Base-by-base conservation (phyloP, 2,797 vertebrate species). In the Apodemus agrarius region DNA sequence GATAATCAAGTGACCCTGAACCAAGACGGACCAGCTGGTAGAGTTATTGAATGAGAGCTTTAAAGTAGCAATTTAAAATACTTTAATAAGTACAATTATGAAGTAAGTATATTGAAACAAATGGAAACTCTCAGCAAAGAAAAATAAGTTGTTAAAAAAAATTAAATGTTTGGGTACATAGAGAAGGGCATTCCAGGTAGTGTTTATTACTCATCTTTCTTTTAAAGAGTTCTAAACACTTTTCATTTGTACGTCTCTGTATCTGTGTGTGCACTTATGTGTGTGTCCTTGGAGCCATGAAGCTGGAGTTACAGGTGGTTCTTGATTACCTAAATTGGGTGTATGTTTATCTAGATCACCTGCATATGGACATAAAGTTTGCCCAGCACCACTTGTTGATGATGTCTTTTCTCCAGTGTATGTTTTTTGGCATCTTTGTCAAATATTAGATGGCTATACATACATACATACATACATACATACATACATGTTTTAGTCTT, bases 1-100 rank as follows among this genome's bases (percentile, higher is more conserved):
- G 65, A 78, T 84, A 93, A 61, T 88, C 40, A 92, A 49, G 74
- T 40, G 19, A 88, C 59, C 43, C 59, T 69, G 92, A 72, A 80
- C 43, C 3, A 22, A 80, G 69, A 67, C 80, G 43, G 91, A 46
- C 63, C 52, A 59, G 43, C 57, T 91, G 49, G 78, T 34, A 76
- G 40, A 76, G 34, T n/a, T 65, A 92, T 90, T 83, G 84, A 79
- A 69, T 19, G 34, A 91, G 26, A 10, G 67, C 75, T 96, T 94
- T 95, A 94, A 85, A 80, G 63, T 90, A 95, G 40, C 57, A 46
- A 65, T 87, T 52, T 85, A 78, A 96, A 84, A 65, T 86, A 29
- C n/a, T 93, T 93, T 90, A 85, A 3, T 57, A 96, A 59, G 46
- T 72, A 24, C 46, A 96, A 84, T 72, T 88, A 0, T 6, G 91